Conservation (phyloP, 2,888 invertebrate genomes). For the Scaptomyza parva region DNA sequence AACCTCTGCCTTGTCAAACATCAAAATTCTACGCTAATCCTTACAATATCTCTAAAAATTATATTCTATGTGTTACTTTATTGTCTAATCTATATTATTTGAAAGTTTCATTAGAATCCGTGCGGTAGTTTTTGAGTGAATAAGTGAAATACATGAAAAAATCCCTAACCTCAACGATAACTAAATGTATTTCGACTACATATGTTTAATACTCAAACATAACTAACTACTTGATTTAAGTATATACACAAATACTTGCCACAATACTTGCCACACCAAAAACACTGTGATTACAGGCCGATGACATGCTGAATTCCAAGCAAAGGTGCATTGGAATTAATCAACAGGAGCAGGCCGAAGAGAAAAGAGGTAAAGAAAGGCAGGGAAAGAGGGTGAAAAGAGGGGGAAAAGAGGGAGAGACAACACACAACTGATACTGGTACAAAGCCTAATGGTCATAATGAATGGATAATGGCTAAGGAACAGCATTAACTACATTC, state of each 20-base stretch:
- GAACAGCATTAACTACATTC: slow-evolving; percentile 77
- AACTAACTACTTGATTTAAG: not conserved
- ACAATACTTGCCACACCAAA: not conserved
- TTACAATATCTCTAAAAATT: too few relatives aligned
- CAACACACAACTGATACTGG: slow-evolving; percentile 10
- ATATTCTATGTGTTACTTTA: too few relatives aligned
- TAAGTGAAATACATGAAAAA: too few relatives aligned
- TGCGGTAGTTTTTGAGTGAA: too few relatives aligned
- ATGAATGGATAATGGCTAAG: slow-evolving; percentile 79
- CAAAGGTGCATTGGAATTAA: slow-evolving; percentile 31
- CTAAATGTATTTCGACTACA: not conserved
- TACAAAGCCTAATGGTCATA: slow-evolving; percentile 80
- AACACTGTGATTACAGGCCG: slow-evolving; percentile 24
- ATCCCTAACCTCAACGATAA: too few relatives aligned
- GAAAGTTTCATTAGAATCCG: too few relatives aligned
- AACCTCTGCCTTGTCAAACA: too few relatives aligned
- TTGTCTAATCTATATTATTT: too few relatives aligned
- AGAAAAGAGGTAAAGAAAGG: not conserved
- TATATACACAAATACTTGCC: not conserved
- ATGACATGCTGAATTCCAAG: slow-evolving; percentile 33
- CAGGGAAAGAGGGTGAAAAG: not conserved
- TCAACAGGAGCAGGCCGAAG: slow-evolving; percentile 30
- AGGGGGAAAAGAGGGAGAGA: not conserved
- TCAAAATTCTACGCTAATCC: too few relatives aligned
- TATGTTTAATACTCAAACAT: not conserved